Conservation (phyloP, 2,888 invertebrate species). For the Malachius bipustulatus region DNA sequence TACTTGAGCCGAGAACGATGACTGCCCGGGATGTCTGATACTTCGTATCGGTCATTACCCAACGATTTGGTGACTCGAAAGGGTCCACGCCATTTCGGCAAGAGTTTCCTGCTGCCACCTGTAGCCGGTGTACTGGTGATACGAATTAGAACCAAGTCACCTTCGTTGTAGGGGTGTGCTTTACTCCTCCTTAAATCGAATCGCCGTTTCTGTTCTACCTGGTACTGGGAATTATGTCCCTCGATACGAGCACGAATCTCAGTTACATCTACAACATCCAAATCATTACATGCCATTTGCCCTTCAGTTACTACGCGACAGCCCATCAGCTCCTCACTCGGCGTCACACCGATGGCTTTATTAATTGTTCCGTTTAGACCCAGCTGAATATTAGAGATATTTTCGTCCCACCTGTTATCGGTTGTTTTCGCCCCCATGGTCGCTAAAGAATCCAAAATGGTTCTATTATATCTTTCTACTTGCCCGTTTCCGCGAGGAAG, state of each 20-base stretch:
- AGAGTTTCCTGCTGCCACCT: conserved; percentile 14
- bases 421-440: conserved; percentile 19
- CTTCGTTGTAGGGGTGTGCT: too few relatives aligned
- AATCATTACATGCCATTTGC: neutral
- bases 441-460: conserved; percentile 17
- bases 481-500: too few relatives aligned
- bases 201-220: conserved; percentile 13
- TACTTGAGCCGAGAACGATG: conserved; percentile 11
- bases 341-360: conserved; percentile 14
- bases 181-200: conserved; percentile 12
- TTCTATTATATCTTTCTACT: conserved; percentile 21
- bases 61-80: conserved; percentile 11
- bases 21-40: conserved; percentile 12
- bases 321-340: conserved; percentile 17
- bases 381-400: conserved; percentile 15
- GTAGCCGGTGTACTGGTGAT: conserved; percentile 13
- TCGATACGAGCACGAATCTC: conserved; percentile 6
- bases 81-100: conserved; percentile 13
- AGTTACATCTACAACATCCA: conserved; percentile 12
- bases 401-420: conserved; percentile 18
- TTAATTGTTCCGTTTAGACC: conserved; percentile 17
- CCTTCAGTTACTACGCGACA: conserved; percentile 12
- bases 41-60: conserved; percentile 12
- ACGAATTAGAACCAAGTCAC: conserved; percentile 12
- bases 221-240: conserved; percentile 11